Evolutionary conservation across 2,113 vertebrate genomes (phyloP).

Genomic region (Spheniscus mendiculus): DNA sequence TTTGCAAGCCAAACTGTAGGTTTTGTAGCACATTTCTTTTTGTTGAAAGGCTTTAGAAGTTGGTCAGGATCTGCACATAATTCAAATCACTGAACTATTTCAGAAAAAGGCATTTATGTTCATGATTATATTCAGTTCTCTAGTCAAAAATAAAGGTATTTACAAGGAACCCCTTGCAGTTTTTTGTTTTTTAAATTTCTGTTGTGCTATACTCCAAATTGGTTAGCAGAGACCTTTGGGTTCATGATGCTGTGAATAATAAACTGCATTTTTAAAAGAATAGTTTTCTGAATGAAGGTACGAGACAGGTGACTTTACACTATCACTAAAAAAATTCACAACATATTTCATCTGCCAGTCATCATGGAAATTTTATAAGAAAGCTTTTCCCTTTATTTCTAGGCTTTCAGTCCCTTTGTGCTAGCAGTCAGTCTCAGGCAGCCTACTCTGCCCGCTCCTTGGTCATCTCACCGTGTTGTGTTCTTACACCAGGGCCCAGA

Average conservation of each 20-base stretch:
- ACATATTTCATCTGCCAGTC: not conserved
- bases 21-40: not conserved
- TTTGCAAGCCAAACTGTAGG: not conserved
- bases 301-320: not conserved
- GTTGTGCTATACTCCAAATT: not conserved
- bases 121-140: not conserved
- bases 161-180: not conserved
- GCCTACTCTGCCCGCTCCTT: not conserved
- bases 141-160: not conserved
- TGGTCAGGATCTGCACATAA: not conserved
- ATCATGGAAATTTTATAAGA: not conserved
- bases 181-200: not conserved
- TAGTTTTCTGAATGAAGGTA: not conserved
- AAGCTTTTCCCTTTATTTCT: not conserved
- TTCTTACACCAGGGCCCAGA: not conserved
- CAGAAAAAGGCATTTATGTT: not conserved
- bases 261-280: not conserved
- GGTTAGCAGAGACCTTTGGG: not conserved
- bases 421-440: not conserved
- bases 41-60: not conserved
- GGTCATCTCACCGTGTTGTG: not conserved
- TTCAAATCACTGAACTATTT: not conserved
- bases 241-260: not conserved
- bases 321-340: not conserved
- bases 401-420: not conserved